phyloP scores from a whole-genome alignment of 2,113 vertebrate genomes.

The Ia io region DNA sequence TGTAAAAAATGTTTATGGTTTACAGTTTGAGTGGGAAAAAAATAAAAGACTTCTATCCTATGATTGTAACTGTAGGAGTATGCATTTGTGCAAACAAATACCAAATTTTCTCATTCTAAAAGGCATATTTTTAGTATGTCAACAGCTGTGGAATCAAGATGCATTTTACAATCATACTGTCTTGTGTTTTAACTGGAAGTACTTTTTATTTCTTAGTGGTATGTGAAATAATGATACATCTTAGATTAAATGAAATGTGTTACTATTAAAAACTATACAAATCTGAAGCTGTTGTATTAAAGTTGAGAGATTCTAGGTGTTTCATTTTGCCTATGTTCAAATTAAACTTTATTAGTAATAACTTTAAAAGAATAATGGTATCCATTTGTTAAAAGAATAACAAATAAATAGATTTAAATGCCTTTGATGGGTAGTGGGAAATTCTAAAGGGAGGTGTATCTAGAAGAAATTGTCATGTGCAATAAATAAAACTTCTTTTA shows the following conservation, averaged over 20 bases:
- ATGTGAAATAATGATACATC: slow-evolving; percentile 21
- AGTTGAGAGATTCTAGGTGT: not conserved
- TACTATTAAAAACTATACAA: not conserved
- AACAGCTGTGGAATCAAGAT: slow-evolving; percentile 6
- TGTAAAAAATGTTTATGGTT: slow-evolving; percentile 23
- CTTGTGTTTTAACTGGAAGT: not conserved
- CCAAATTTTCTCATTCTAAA: slow-evolving; percentile 18
- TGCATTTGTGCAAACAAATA: not conserved
- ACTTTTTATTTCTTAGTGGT: not conserved
- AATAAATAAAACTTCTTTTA: not conserved
- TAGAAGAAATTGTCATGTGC: not conserved
- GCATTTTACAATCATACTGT: not conserved
- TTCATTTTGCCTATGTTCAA: slow-evolving; percentile 9
- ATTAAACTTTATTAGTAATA: slow-evolving; percentile 5
- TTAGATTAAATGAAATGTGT: slow-evolving; percentile 27
- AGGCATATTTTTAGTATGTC: not conserved
- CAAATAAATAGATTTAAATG: not conserved
- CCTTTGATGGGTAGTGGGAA: not conserved
- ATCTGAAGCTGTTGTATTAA: not conserved
- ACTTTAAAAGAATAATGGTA: slow-evolving; percentile 20
- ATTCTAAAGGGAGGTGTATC: not conserved
- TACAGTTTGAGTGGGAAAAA: not conserved
- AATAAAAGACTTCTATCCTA: not conserved
- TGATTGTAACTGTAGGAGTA: not conserved
- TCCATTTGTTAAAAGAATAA: slow-evolving; percentile 28